A percentile compares a stretch with the other conserved stretches of the same genome.
Conservation (phyloP, 2,888 invertebrate genomes). For the Drosophila buzzatii region DNA sequence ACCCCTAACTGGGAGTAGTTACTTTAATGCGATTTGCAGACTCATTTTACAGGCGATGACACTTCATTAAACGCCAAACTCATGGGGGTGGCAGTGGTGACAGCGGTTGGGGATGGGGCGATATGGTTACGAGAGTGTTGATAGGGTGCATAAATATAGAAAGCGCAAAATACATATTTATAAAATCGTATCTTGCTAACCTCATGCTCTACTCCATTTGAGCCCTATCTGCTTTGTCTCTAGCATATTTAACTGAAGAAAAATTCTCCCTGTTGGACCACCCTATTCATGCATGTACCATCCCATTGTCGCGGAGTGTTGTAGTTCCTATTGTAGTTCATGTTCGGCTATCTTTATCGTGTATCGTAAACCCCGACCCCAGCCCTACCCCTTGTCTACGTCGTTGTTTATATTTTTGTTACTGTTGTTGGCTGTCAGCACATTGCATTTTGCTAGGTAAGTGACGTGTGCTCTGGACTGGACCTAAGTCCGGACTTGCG, state of each 20-base stretch:
- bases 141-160: constrained; percentile 77
- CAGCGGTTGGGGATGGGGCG: constrained; percentile 19
- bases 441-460: constrained; percentile 59
- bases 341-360: constrained; percentile 16
- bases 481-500: constrained; percentile 55
- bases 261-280: constrained; percentile 15
- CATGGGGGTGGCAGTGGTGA: constrained; percentile 55
- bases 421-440: constrained; percentile 67
- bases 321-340: constrained; percentile 20
- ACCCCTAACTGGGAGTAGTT: constrained; percentile 70
- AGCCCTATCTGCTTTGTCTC: constrained; percentile 58
- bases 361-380: background rate
- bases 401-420: constrained; percentile 13
- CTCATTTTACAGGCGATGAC: constrained; percentile 83
- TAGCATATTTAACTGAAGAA: constrained; percentile 56
- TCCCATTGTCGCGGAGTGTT: constrained; percentile 9
- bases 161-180: constrained; percentile 73
- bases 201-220: constrained; percentile 46
- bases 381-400: background rate
- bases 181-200: constrained; percentile 61
- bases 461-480: constrained; percentile 66
- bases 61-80: constrained; percentile 79
- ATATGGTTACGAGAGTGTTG: constrained; percentile 35
- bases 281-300: constrained; percentile 4
- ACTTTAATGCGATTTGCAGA: constrained; percentile 81